phyloP scores from a whole-genome alignment of 2,888 invertebrate genomes.

The Oeneis ivallda region DNA sequence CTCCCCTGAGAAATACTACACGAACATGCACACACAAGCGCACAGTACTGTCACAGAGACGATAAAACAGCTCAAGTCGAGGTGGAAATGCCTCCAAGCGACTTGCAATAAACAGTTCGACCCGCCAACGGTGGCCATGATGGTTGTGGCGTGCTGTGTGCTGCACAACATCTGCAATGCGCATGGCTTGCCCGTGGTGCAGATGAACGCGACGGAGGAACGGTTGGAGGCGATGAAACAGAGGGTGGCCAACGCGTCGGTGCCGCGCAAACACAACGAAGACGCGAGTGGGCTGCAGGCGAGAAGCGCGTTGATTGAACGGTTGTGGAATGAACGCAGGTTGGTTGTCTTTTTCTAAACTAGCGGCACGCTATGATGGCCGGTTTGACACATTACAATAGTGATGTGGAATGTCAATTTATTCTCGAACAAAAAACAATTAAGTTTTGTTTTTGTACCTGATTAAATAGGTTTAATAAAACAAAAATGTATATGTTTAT shows the following conservation, averaged over 20 bases:
- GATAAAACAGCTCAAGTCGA: conserved; percentile 68
- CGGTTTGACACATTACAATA: no score
- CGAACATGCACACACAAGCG: conserved; percentile 60
- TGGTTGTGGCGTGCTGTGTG: conserved; percentile 67
- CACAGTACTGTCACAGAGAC: conserved; percentile 58
- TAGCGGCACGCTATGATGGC: no score
- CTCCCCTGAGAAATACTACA: conserved; percentile 71
- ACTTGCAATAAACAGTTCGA: conserved; percentile 73
- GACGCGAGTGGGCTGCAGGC: conserved; percentile 55
- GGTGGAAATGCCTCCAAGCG: conserved; percentile 73
- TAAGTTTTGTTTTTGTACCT: no score
- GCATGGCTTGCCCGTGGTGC: conserved; percentile 52
- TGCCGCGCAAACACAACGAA: conserved; percentile 61
- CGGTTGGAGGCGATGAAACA: conserved; percentile 71
- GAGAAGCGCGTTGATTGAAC: conserved; percentile 54
- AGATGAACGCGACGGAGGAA: conserved; percentile 68
- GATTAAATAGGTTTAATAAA: no score
- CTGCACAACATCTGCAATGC: conserved; percentile 66
- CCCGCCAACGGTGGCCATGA: conserved; percentile 60
- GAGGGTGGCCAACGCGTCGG: conserved; percentile 68
- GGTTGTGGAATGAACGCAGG: conserved; percentile 63
- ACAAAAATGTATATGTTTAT: no score
- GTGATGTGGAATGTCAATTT: no score
- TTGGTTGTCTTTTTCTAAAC: neutral
- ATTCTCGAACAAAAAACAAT: no score